Conservation (phyloP, 2,888 invertebrate genomes). For the Tolmerus cingulatus region DNA sequence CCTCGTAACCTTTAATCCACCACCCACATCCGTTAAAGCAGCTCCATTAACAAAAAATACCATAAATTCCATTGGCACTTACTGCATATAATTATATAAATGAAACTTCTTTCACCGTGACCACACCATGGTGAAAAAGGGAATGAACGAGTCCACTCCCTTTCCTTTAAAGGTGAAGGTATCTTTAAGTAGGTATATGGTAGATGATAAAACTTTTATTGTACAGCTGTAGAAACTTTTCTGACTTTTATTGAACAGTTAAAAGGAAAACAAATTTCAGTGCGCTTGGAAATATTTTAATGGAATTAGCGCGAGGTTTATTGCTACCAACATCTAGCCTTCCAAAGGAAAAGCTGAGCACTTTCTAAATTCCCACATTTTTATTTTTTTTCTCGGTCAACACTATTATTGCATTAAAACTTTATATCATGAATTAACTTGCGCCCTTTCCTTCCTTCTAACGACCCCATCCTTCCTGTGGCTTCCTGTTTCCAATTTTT, state of each 20-base stretch:
- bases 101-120: background rate
- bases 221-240: background rate
- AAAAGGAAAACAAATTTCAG: background rate
- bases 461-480: background rate
- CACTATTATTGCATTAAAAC: background rate
- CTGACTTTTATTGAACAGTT: conserved; percentile 7
- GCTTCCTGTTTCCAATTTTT: background rate
- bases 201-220: conserved; percentile 8
- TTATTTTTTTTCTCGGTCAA: background rate
- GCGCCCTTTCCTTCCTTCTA: background rate
- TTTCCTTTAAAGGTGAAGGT: background rate
- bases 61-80: background rate
- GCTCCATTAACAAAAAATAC: background rate
- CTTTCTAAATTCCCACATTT: background rate
- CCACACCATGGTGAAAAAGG: background rate
- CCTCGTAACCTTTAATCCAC: background rate
- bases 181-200: background rate
- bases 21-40: background rate
- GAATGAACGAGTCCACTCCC: background rate
- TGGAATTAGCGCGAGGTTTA: conserved; percentile 1
- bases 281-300: background rate
- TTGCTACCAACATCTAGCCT: background rate
- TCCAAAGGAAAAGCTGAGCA: background rate
- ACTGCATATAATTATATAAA: background rate
- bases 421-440: background rate